These are phyloP conservation scores for Ctenochaetus hawaiiensis DNA, from an alignment of 2,797 vertebrate species.

Conservation along the genomic window DNA sequence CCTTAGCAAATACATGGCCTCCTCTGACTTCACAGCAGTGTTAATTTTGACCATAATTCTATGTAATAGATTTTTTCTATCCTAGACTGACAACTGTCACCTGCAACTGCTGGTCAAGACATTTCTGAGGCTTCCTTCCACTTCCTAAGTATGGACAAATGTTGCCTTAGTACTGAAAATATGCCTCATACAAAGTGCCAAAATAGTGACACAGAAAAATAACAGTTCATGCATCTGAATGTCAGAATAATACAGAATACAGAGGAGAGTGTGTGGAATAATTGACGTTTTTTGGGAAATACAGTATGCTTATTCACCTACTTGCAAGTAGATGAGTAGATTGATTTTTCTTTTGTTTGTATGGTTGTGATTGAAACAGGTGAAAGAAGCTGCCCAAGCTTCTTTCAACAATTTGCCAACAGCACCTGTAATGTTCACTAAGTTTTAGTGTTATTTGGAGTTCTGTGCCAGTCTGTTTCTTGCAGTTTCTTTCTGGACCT, in stretches of 20 bases:
- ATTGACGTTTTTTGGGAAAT: too few species aligned
- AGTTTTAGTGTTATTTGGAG: too few species aligned
- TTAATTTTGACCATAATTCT: too few species aligned
- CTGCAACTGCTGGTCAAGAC: not conserved
- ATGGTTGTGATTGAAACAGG: too few species aligned
- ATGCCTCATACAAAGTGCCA: not conserved
- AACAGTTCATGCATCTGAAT: not conserved
- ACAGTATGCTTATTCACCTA: not conserved
- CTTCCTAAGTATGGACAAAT: not conserved
- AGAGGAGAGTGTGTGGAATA: not conserved
- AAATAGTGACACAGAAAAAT: not conserved
- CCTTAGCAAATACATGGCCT: too few species aligned
- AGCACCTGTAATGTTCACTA: too few species aligned
- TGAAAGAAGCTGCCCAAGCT: too few species aligned
- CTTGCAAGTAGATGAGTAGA: too few species aligned
- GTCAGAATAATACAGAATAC: not conserved
- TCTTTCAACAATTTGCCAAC: too few species aligned
- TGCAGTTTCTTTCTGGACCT: not conserved
- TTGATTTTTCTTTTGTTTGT: too few species aligned
- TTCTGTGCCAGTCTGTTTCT: too few species aligned
- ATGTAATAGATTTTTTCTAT: not conserved
- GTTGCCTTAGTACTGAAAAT: not conserved
- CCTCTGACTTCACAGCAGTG: too few species aligned
- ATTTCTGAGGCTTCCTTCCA: not conserved
- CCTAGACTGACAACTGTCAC: not conserved